phyloP scores from a whole-genome alignment of 2,113 vertebrate genomes.

The Alligator sinensis region DNA sequence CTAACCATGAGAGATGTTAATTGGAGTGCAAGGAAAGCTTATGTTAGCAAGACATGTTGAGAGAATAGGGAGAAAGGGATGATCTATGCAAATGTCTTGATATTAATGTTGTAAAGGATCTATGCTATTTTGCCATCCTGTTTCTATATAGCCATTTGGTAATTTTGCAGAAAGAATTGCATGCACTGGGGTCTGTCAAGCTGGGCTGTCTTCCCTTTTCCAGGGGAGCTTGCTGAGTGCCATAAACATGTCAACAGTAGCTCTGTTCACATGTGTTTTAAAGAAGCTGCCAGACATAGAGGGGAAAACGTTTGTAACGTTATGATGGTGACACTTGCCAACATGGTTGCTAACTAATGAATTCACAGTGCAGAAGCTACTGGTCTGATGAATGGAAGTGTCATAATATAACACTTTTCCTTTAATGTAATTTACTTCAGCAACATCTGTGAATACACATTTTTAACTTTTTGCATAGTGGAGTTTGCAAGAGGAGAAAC shows the following conservation, averaged over 20 bases:
- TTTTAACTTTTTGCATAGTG: background rate
- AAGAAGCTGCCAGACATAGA: background rate
- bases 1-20: background rate
- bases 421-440: rapidly evolving
- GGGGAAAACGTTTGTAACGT: background rate
- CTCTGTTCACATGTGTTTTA: background rate
- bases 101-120: background rate
- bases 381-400: background rate
- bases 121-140: background rate
- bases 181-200: background rate
- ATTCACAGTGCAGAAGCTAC: background rate
- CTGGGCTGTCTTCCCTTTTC: background rate
- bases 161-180: rapidly evolving
- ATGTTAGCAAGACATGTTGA: background rate
- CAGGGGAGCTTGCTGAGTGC: rapidly evolving
- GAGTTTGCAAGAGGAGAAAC: background rate
- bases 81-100: background rate
- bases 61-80: background rate
- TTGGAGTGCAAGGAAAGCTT: background rate
- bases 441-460: background rate
- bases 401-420: background rate
- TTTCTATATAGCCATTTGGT: background rate
- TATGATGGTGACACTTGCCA: background rate
- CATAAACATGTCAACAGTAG: background rate
- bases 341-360: background rate